Base-by-base conservation (phyloP, 64 coral and sea anemone species). In the Porites lutea region DNA sequence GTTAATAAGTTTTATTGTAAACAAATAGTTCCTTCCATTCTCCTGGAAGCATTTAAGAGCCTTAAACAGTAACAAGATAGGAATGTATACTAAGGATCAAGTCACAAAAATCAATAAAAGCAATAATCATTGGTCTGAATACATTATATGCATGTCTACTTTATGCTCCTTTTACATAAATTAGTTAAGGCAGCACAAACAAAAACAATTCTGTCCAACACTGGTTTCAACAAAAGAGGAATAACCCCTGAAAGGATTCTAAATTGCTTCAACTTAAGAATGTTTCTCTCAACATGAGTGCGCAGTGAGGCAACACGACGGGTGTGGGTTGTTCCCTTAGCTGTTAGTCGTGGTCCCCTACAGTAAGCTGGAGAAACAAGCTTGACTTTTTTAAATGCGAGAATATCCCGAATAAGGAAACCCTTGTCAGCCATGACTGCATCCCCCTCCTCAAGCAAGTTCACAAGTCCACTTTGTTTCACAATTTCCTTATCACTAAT, bases 351-450 rank as follows among this genome's bases (percentile, higher is more conserved):
- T 52, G 88, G 74, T 1, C 91, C 87, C 13, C 90, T 46, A 87
- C 95, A 93, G 63, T 86, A 93, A 61, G 95, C 95, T 87, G 91
- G 95, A 48, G 95, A 93, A 43, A 96, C 80, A 19, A 96, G 91
- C 3, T 93, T 21, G 10, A 96, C 47, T 57, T 90, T 93, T n/a
- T 96, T 93, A 14, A 96, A 96, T 62, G 87, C 59, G 48, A 89
- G 79, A n/a, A 96, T 52, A 89, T 96, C 94, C 6, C 86, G 84
- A 70, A 96, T 88, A 11, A 89, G 44, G 89, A 96, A 92, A 52
- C 90, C 95, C 71, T 90, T 96, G 53, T 96, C 90, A 53, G 86
- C 79, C 90, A 93, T 93, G 3, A 96, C 95, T 65, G 91, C 90
- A 96, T 90, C 87, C 43, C 94, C 95, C 72, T 96, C 79, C 52